phyloP scores from a whole-genome alignment of 2,888 invertebrate species.

The Tinea pellionella region DNA sequence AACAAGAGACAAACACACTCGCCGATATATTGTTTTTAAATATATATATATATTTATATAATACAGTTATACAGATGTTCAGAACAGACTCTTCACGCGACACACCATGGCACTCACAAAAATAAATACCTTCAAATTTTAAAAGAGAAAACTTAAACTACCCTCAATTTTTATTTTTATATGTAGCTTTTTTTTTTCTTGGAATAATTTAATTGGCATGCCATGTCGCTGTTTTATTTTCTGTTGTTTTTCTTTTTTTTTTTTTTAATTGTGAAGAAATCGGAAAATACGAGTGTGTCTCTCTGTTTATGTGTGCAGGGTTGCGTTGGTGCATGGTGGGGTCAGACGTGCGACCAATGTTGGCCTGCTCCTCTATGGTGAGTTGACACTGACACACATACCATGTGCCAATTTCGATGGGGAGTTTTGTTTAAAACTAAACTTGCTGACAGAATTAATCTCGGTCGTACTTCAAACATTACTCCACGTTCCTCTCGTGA shows the following conservation, averaged over 20 bases:
- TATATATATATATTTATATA: constrained; percentile 18
- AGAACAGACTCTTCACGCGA: constrained; percentile 27
- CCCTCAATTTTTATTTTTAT: constrained; percentile 30
- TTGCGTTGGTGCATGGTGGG: constrained; percentile 28
- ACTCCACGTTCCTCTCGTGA: no score
- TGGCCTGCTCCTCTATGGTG: constrained; percentile 12
- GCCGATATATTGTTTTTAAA: constrained; percentile 26
- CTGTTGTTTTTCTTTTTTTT: not conserved
- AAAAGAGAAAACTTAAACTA: not conserved
- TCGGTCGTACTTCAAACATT: no score
- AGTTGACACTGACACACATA: constrained; percentile 11
- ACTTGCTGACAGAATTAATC: no score
- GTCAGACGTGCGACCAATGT: constrained; percentile 6
- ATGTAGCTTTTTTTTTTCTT: constrained; percentile 37
- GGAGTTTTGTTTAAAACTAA: no score
- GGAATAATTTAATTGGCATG: constrained; percentile 50
- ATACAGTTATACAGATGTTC: constrained; percentile 16
- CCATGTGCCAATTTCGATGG: not conserved
- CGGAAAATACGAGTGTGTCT: constrained; percentile 50
- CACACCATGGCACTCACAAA: constrained; percentile 17
- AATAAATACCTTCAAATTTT: not conserved
- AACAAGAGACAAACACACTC: constrained; percentile 69
- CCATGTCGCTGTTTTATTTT: constrained; percentile 18
- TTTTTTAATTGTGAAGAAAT: not conserved
- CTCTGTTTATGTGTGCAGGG: constrained; percentile 70